Conservation (phyloP, 2,888 invertebrate genomes). For the Acronicta leporina region DNA sequence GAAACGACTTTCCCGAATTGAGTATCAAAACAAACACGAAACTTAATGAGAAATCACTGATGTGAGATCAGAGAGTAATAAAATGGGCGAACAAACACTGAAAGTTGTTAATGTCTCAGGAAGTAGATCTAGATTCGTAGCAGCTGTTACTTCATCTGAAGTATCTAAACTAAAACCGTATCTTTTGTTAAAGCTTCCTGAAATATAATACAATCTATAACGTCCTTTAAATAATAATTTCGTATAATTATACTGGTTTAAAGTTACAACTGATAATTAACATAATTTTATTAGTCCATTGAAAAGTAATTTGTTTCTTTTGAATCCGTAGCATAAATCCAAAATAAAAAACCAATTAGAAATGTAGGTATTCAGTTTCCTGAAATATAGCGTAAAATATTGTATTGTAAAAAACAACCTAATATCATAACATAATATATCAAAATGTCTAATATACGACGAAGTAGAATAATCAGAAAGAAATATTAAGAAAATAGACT, state of each 20-base stretch:
- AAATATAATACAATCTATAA: not conserved
- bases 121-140: slow-evolving; percentile 36
- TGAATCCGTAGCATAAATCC: too few species aligned
- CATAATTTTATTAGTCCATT: too few species aligned
- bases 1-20: slow-evolving; percentile 6
- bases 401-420: slow-evolving; percentile 4
- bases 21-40: slow-evolving; percentile 19
- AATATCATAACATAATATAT: slow-evolving; percentile 25
- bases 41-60: slow-evolving; percentile 20
- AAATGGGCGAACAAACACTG: slow-evolving; percentile 23
- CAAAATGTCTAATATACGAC: slow-evolving; percentile 26
- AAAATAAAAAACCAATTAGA: not conserved
- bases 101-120: slow-evolving; percentile 28
- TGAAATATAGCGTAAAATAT: slow-evolving; percentile 5
- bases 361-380: not conserved
- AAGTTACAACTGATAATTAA: too few species aligned
- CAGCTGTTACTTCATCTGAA: slow-evolving; percentile 42
- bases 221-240: too few species aligned
- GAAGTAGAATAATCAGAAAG: slow-evolving; percentile 31
- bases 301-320: too few species aligned
- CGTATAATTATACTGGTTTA: too few species aligned
- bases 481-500: slow-evolving; percentile 43
- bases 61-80: slow-evolving; percentile 34
- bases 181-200: slow-evolving; percentile 1
- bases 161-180: slow-evolving; percentile 18